phyloP scores from a whole-genome alignment of 2,888 invertebrate genomes.

The Volucella inanis region DNA sequence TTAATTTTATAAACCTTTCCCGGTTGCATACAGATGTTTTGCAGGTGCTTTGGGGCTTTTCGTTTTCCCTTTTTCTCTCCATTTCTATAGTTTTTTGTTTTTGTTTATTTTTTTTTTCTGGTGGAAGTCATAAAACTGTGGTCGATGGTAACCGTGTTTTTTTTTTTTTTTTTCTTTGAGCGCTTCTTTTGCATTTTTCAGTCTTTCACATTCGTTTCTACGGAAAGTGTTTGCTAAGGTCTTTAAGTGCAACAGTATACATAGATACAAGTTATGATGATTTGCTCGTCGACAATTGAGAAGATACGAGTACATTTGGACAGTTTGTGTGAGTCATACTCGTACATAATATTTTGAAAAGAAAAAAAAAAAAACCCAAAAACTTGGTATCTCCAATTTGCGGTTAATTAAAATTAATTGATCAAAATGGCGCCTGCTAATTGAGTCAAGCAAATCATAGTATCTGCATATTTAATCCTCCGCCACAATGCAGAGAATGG shows the following conservation, averaged over 20 bases:
- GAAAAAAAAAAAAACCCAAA: neutral
- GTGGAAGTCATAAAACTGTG: neutral
- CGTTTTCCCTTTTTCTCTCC: neutral
- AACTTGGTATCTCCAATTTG: neutral
- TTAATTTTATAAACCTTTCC: neutral
- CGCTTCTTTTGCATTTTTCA: neutral
- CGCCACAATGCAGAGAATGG: neutral
- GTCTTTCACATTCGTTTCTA: conserved; percentile 3
- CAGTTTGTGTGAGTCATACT: neutral
- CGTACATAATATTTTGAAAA: neutral
- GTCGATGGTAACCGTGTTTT: neutral
- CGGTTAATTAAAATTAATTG: conserved; percentile 11
- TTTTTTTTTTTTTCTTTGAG: neutral
- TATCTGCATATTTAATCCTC: neutral
- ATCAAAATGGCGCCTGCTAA: conserved; percentile 7
- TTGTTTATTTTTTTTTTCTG: neutral
- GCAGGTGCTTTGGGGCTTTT: neutral
- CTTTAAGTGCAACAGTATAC: neutral
- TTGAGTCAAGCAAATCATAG: conserved; percentile 1
- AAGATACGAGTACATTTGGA: neutral
- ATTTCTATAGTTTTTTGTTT: conserved; percentile 1
- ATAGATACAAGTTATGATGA: neutral
- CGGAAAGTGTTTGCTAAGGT: neutral
- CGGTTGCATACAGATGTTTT: conserved; percentile 3
- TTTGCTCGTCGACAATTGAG: neutral